A percentile compares a stretch with the other conserved stretches of the same genome.
Evolutionary conservation across 2,113 vertebrate genomes (phyloP).

Genomic region (Pedetes capensis): DNA sequence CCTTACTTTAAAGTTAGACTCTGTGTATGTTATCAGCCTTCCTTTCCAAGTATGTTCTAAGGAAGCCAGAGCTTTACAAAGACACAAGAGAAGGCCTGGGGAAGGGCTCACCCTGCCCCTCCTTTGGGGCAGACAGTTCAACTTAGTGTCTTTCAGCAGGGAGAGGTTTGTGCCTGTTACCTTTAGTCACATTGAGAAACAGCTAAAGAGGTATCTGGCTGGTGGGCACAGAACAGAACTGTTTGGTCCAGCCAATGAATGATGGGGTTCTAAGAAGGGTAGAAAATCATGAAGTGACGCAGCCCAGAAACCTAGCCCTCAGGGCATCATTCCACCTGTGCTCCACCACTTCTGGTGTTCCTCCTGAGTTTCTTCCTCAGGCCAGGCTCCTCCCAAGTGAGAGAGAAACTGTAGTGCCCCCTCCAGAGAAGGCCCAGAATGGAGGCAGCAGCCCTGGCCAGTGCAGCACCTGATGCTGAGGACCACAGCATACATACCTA

Average conservation of each 20-base stretch:
- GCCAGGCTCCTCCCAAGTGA: background rate
- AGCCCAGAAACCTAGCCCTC: background rate
- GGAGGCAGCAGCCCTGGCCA: background rate
- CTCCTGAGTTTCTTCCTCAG: background rate
- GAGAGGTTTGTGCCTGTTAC: background rate
- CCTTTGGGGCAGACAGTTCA: background rate
- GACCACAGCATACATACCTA: background rate
- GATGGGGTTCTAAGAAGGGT: background rate
- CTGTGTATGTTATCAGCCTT: background rate
- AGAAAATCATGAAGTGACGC: background rate
- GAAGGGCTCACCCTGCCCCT: background rate
- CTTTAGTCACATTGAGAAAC: background rate
- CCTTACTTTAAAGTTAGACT: background rate
- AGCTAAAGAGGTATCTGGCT: background rate
- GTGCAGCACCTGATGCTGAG: background rate
- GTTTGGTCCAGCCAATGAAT: background rate
- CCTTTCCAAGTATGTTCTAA: background rate
- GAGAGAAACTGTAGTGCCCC: background rate
- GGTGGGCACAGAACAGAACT: background rate
- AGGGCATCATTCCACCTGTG: accelerated
- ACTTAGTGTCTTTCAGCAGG: background rate
- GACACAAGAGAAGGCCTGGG: background rate
- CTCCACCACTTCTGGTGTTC: background rate
- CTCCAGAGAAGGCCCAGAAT: background rate
- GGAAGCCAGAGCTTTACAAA: background rate